phyloP scores from a whole-genome alignment of 2,797 vertebrate genomes.

The Muraenolepis orangiensis region DNA sequence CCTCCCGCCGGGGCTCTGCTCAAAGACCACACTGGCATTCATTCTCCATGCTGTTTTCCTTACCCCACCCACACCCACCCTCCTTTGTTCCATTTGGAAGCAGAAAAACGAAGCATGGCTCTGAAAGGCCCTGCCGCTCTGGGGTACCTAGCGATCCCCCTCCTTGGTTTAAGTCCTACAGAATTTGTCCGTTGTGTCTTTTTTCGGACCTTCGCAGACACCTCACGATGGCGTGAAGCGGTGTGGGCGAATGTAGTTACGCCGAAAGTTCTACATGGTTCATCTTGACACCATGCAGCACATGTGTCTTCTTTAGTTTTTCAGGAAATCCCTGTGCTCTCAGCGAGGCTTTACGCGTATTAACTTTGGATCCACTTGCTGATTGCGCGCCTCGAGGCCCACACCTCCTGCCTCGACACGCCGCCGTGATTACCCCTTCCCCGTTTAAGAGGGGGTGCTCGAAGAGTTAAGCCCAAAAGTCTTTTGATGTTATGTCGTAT shows the following conservation, averaged over 20 bases:
- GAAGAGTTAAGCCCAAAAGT: too few species aligned
- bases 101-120: conserved; percentile 24
- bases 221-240: not conserved
- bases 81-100: conserved; percentile 39
- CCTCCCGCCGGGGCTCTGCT: conserved; percentile 21
- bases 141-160: not conserved
- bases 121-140: conserved; percentile 29
- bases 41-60: conserved; percentile 37
- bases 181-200: not conserved
- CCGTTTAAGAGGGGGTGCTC: not conserved
- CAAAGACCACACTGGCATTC: conserved; percentile 27
- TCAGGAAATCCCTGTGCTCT: not conserved
- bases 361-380: not conserved
- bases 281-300: not conserved
- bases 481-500: not conserved
- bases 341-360: not conserved
- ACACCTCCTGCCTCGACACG: not conserved
- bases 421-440: not conserved
- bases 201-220: not conserved
- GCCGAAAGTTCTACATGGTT: not conserved
- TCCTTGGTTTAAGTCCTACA: not conserved
- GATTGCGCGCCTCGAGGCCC: not conserved
- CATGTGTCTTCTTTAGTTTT: not conserved
- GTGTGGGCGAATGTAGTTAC: not conserved
- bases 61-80: not conserved